Base-by-base conservation (phyloP, 2,888 invertebrate species). In the Lottia gigantea region DNA sequence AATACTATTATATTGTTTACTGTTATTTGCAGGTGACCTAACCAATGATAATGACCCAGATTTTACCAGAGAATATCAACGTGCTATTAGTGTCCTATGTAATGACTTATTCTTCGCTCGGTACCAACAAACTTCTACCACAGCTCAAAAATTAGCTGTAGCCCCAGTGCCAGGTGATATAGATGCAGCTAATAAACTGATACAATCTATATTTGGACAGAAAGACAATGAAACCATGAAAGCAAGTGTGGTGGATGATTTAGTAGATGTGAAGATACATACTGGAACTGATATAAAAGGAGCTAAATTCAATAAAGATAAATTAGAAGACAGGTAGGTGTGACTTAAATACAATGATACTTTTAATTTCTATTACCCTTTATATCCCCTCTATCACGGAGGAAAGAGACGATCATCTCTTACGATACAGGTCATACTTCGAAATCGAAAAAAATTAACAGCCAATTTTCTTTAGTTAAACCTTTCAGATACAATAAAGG, bases 31-130 rank as follows among this genome's bases (percentile, higher is more conserved):
- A 86, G 87, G 87, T 75, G 86, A 87, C 70, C 73, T 87, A 66
- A 72, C 83, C 62, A 83, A 87, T 75, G 87, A 87, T 77, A 78
- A 77, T 67, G 83, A 82, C 71, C 84, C 86, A 14, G 82, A 82
- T 46, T 87, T 87, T 77, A 72, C 81, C 23, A 72, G 76, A 26
- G 85, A 87, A 71, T 87, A 87, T 77, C 84, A 87, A 72, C 78
- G 82, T 23, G 85, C 86, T 7, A 75, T 86, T 67, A 80, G 86
- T 26, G 84, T 85, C 15, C 81, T 87, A 40, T 86, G 85, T 77
- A 85, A 86, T 67, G 86, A 87, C 69, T 78, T 87, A 61, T 87
- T 87, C 84, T 86, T 87, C 63, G 80, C 87, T 4, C 79, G 86
- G 23, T 85, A 85, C 74, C 78, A 78, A 11, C 77, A 78, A 11